Conservation (phyloP, 2,797 vertebrate species). For the Enteromius treurensis region DNA sequence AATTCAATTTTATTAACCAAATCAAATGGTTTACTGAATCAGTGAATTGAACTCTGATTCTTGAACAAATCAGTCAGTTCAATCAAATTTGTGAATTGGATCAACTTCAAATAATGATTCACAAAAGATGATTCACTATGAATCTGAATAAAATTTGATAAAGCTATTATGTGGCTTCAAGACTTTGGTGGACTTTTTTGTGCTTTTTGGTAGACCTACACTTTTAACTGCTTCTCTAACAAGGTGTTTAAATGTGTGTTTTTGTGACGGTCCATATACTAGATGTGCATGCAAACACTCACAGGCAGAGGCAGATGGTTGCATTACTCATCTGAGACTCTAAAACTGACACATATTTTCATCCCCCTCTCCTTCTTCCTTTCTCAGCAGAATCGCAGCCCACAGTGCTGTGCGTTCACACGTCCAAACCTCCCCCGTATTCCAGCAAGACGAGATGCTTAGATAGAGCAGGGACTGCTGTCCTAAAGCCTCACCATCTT, state of each 20-base stretch:
- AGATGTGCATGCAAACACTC: constrained; percentile 32
- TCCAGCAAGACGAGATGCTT: constrained; percentile 31
- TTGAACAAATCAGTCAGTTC: not conserved
- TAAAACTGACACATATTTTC: constrained; percentile 50
- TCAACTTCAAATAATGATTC: not conserved
- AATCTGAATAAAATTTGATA: not conserved
- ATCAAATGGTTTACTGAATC: not conserved
- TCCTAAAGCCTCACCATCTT: constrained; percentile 33
- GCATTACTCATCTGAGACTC: constrained; percentile 51
- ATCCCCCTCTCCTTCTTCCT: constrained; percentile 56
- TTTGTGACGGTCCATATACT: constrained; percentile 31
- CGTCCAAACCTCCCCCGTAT: constrained; percentile 45
- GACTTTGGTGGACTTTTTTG: not conserved
- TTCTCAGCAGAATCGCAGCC: constrained; percentile 64
- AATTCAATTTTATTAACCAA: not conserved
- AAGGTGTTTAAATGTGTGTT: constrained; percentile 31
- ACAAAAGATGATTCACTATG: too few relatives aligned
- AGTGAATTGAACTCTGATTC: not conserved
- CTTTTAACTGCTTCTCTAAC: constrained; percentile 9
- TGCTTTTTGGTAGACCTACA: not conserved
- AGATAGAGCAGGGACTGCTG: constrained; percentile 35
- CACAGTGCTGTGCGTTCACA: constrained; percentile 42
- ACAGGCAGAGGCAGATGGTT: constrained; percentile 47
- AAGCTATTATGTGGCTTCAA: not conserved
- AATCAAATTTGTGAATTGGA: not conserved